Evolutionary conservation across 1,140 invertebrate species (phyloP).

Genomic region (Mycetomoellerius zeteki): DNA sequence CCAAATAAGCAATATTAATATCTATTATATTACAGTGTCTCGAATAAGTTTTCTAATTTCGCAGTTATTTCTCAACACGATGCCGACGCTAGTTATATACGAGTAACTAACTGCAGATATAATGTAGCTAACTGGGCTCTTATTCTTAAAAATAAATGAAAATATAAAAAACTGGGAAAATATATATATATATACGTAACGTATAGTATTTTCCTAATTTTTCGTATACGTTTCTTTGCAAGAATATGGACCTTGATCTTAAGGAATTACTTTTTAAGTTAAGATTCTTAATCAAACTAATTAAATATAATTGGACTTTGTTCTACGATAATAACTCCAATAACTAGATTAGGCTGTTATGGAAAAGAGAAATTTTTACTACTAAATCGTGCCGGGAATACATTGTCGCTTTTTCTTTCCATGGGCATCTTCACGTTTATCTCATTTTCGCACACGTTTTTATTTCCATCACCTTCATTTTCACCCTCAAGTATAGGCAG

Average conservation of each 20-base stretch:
- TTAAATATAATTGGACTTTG: neutral
- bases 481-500: neutral
- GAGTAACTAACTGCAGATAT: neutral
- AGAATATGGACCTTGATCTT: neutral
- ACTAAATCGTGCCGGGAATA: neutral
- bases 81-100: neutral
- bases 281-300: conserved; percentile 21
- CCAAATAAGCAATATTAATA: conserved; percentile 18
- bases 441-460: neutral
- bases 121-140: too few species aligned
- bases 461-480: conserved; percentile 33
- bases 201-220: too few species aligned
- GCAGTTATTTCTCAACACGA: neutral
- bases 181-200: too few species aligned
- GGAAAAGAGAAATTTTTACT: neutral
- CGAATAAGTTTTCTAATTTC: conserved; percentile 15
- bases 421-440: neutral
- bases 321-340: neutral
- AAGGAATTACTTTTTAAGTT: conserved; percentile 1
- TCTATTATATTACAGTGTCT: neutral
- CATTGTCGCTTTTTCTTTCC: neutral
- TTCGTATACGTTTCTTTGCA: too few species aligned
- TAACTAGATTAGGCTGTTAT: neutral
- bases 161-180: too few species aligned
- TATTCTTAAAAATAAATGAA: too few species aligned